phyloP scores from a whole-genome alignment of 2,888 invertebrate genomes.

The Pseudococcus longispinus region DNA sequence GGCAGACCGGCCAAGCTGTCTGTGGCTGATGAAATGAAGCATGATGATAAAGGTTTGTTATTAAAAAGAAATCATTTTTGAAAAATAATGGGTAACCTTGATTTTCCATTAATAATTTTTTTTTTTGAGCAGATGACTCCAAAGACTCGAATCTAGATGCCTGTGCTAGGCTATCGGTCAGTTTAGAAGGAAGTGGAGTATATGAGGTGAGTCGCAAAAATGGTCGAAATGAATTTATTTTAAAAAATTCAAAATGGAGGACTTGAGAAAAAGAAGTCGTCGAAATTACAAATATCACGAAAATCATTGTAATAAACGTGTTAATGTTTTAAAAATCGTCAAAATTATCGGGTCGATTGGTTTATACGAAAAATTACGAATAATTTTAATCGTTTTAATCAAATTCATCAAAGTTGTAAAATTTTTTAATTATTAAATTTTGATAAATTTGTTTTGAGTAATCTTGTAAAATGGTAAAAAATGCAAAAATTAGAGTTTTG shows the following conservation, averaged over 20 bases:
- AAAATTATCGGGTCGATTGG: not conserved
- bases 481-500: too few species aligned
- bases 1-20: slow-evolving; percentile 67
- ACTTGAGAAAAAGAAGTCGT: not conserved
- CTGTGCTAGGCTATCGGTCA: slow-evolving; percentile 48
- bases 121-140: slow-evolving; percentile 32
- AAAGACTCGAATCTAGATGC: slow-evolving; percentile 54
- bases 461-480: too few species aligned
- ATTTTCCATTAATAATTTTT: not conserved
- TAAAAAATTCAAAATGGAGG: not conserved
- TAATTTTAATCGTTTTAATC: not conserved
- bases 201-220: slow-evolving; percentile 35
- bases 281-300: not conserved
- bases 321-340: not conserved
- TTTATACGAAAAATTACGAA: not conserved
- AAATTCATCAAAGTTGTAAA: not conserved
- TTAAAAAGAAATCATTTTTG: not conserved
- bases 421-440: not conserved
- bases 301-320: not conserved
- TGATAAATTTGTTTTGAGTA: too few species aligned
- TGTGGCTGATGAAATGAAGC: slow-evolving; percentile 36
- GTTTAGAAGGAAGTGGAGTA: slow-evolving; percentile 51
- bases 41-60: slow-evolving; percentile 24
- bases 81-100: not conserved
- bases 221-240: not conserved